A percentile compares a stretch with the other conserved stretches of the same genome.
Conservation (phyloP, 2,888 invertebrate genomes). For the Cynaeus angustus region DNA sequence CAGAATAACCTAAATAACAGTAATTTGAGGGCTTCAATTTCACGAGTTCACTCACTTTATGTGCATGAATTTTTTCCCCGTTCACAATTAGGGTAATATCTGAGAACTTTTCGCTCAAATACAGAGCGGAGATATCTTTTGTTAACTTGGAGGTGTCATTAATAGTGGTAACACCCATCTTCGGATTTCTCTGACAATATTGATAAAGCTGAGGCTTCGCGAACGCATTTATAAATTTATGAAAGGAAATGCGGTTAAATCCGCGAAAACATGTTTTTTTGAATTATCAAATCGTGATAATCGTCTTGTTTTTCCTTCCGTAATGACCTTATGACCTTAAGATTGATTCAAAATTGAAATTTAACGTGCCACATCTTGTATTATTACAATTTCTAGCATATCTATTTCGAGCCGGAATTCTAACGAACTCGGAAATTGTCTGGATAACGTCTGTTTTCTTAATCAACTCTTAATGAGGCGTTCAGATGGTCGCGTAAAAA, state of each 20-base stretch:
- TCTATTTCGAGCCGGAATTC: slow-evolving; percentile 23
- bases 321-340: too few relatives aligned
- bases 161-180: not conserved
- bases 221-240: too few relatives aligned
- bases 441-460: slow-evolving; percentile 52
- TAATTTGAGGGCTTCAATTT: not conserved
- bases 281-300: too few relatives aligned
- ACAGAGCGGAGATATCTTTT: slow-evolving; percentile 7
- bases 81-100: slow-evolving; percentile 12
- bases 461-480: slow-evolving; percentile 53
- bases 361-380: too few relatives aligned
- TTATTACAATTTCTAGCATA: too few relatives aligned
- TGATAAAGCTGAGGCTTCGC: too few relatives aligned
- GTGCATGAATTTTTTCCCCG: not conserved
- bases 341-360: too few relatives aligned
- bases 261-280: too few relatives aligned
- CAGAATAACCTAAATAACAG: not conserved
- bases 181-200: too few relatives aligned
- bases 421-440: slow-evolving; percentile 38
- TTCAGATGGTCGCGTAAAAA: slow-evolving; percentile 49
- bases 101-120: slow-evolving; percentile 14
- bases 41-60: not conserved
- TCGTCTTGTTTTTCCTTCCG: too few relatives aligned
- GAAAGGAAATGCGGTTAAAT: too few relatives aligned
- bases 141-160: not conserved